Evolutionary conservation across 2,797 vertebrate species (phyloP).

Genomic region (Lepidocolaptes lacrymiger): DNA sequence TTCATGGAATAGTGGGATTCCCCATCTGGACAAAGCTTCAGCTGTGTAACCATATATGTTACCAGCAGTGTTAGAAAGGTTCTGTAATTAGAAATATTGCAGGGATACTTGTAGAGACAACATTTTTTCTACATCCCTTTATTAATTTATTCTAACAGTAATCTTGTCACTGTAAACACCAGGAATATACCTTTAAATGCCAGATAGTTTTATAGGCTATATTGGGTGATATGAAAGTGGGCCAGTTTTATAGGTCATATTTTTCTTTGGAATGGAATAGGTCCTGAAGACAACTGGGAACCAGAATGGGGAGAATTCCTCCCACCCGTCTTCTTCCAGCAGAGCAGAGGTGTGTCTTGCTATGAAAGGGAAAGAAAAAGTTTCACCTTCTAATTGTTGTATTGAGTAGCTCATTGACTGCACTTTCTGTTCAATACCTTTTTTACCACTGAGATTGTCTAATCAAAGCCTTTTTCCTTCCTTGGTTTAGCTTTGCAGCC

Average conservation of each 20-base stretch:
- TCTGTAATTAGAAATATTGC: slow-evolving; percentile 24
- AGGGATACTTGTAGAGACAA: background rate
- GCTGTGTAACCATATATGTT: background rate
- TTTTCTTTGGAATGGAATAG: slow-evolving; percentile 28
- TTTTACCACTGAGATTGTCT: slow-evolving; percentile 73
- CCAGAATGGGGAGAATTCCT: slow-evolving; percentile 23
- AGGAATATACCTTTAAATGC: background rate
- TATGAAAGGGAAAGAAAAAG: slow-evolving; percentile 58
- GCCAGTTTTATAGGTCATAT: slow-evolving; percentile 41
- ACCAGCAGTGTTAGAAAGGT: background rate
- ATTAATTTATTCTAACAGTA: slow-evolving; percentile 1
- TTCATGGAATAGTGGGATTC: background rate
- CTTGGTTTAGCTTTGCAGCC: slow-evolving; percentile 60
- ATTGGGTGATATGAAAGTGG: slow-evolving; percentile 13
- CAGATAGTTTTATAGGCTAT: background rate
- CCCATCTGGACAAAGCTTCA: background rate
- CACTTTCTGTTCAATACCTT: slow-evolving; percentile 69
- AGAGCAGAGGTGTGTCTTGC: slow-evolving; percentile 41
- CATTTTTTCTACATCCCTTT: background rate
- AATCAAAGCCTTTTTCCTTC: slow-evolving; percentile 77
- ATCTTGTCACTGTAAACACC: background rate
- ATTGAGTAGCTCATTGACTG: slow-evolving; percentile 62
- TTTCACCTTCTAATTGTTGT: slow-evolving; percentile 75
- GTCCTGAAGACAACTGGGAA: slow-evolving; percentile 11
- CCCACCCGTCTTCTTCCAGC: slow-evolving; percentile 42